Percentiles rank a stretch among this genome's conserved stretches.
phyloP scores from a whole-genome alignment of 2,113 vertebrate species.

The Fregetta grallaria region DNA sequence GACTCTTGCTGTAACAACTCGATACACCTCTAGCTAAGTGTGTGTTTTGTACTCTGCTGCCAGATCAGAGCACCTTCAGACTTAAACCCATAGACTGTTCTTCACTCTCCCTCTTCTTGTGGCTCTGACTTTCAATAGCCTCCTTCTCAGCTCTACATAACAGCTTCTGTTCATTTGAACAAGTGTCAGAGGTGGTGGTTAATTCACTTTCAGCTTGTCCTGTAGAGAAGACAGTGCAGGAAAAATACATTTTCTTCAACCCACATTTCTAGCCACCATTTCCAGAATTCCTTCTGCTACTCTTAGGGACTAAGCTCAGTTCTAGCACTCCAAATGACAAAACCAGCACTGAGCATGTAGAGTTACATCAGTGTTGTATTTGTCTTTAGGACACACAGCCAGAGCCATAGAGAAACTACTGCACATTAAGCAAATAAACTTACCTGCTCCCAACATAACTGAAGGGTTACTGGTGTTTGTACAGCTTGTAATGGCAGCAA shows the following conservation, averaged over 20 bases:
- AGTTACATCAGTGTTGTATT: neutral
- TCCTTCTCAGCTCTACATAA: neutral
- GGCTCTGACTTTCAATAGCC: neutral
- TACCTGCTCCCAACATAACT: constrained; percentile 97
- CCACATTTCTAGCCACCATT: neutral
- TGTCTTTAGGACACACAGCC: neutral
- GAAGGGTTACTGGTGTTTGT: constrained; percentile 99
- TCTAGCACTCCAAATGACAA: neutral
- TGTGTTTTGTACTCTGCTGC: neutral
- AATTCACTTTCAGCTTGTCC: neutral
- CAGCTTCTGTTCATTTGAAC: neutral
- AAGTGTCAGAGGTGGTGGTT: neutral
- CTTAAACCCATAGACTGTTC: neutral
- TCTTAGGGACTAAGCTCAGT: neutral
- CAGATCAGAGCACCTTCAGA: neutral
- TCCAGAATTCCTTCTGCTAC: neutral
- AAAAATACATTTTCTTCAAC: neutral
- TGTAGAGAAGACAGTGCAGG: neutral
- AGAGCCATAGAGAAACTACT: neutral
- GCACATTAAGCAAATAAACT: neutral
- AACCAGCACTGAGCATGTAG: neutral
- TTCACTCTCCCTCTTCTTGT: neutral
- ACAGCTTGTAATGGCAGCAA: constrained; percentile 98
- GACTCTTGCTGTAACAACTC: neutral
- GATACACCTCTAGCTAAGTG: neutral